Evolutionary conservation across 2,113 vertebrate species (phyloP).

Genomic region (Elephas maximus): DNA sequence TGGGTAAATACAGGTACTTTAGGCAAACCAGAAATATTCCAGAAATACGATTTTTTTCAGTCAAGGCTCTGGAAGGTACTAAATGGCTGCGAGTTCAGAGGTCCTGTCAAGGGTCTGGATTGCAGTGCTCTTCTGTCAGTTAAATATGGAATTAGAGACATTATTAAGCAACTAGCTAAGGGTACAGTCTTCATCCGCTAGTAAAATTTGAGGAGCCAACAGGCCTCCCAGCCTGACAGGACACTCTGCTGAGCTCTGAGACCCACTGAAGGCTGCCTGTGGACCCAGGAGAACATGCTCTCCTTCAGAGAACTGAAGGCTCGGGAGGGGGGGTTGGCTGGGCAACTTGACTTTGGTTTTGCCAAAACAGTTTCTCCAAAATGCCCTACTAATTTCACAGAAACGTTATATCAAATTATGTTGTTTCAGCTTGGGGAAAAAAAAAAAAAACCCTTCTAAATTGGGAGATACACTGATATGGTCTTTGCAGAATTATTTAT

Average conservation of each 20-base stretch:
- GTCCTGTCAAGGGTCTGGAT: not conserved
- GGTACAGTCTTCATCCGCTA: not conserved
- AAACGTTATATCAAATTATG: not conserved
- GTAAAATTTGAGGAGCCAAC: not conserved
- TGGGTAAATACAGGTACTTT: not conserved
- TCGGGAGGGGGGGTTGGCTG: not conserved
- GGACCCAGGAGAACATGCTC: fast-evolving
- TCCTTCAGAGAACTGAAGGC: not conserved
- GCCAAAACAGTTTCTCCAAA: not conserved
- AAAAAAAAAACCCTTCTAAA: not conserved
- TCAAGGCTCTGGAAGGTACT: not conserved
- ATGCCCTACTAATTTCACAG: not conserved
- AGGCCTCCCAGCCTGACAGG: not conserved
- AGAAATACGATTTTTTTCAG: not conserved
- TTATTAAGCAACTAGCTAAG: not conserved
- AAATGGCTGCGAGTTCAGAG: not conserved
- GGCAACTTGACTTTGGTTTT: not conserved
- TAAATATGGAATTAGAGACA: not conserved
- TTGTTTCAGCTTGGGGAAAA: not conserved
- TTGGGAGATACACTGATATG: not conserved
- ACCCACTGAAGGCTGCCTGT: too few species aligned
- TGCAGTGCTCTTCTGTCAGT: not conserved
- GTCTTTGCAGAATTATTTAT: not conserved
- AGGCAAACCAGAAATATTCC: not conserved
- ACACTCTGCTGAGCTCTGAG: not conserved